Conservation (phyloP, 2,113 vertebrate species). For the Aptenodytes patagonicus region DNA sequence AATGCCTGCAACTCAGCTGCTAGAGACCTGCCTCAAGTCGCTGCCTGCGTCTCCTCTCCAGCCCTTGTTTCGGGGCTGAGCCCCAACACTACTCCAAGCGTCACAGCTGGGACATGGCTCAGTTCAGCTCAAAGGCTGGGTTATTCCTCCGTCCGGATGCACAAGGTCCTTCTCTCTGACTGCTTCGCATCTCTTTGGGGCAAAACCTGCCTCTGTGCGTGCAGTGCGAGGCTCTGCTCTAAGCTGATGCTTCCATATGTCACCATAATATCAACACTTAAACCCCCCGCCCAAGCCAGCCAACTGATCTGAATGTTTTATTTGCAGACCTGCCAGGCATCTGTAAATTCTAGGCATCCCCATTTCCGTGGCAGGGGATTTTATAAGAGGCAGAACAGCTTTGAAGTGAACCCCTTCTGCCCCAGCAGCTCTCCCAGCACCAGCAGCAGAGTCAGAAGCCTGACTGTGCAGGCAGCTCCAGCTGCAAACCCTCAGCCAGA, state of each 20-base stretch:
- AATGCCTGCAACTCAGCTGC: too few relatives aligned
- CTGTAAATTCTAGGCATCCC: slow-evolving; percentile 16
- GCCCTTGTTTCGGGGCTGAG: not conserved
- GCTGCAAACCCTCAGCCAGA: not conserved
- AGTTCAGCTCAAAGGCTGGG: not conserved
- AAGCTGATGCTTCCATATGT: not conserved
- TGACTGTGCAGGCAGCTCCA: not conserved
- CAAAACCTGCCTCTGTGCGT: not conserved
- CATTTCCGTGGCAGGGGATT: not conserved
- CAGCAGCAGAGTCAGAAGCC: not conserved
- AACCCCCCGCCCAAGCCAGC: not conserved
- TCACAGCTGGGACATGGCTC: rapidly evolving
- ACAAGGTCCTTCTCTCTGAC: not conserved
- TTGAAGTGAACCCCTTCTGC: not conserved
- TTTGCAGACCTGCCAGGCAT: not conserved
- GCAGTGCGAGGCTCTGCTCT: not conserved
- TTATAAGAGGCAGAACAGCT: not conserved
- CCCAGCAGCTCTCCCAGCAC: not conserved
- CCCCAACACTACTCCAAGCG: rapidly evolving
- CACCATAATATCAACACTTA: not conserved
- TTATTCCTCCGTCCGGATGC: rapidly evolving
- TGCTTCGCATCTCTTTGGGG: not conserved
- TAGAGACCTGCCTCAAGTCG: not conserved
- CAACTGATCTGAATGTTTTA: not conserved
- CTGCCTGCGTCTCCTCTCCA: not conserved